Conservation (phyloP, 1,140 invertebrate species). For the Camponotus vicinus region DNA sequence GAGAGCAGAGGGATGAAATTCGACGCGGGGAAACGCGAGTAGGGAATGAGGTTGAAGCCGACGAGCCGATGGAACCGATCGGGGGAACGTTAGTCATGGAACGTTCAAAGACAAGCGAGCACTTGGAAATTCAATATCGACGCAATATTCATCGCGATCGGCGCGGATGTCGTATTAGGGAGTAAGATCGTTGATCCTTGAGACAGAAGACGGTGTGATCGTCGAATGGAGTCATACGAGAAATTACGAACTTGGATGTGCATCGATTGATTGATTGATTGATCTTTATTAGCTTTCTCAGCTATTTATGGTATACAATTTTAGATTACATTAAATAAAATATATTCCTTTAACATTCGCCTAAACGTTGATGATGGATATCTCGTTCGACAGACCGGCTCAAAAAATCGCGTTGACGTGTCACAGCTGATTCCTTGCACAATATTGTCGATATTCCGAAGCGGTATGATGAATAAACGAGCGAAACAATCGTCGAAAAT, state of each 20-base stretch:
- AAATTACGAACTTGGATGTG: not conserved
- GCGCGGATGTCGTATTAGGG: constrained; percentile 35
- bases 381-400: too few species aligned
- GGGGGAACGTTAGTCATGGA: constrained; percentile 7
- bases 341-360: too few species aligned
- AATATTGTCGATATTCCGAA: not conserved
- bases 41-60: constrained; percentile 44
- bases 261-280: too few species aligned
- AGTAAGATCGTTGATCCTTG: not conserved
- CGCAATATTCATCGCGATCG: constrained; percentile 44
- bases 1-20: constrained; percentile 54
- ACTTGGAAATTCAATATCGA: constrained; percentile 55
- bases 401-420: too few species aligned
- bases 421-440: too few species aligned
- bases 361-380: too few species aligned
- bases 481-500: constrained; percentile 13
- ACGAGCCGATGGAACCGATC: not conserved
- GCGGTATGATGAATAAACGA: not conserved
- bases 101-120: constrained; percentile 36
- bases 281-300: too few species aligned
- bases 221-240: constrained; percentile 6
- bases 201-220: not conserved
- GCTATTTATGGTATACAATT: too few species aligned
- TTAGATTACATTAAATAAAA: too few species aligned
- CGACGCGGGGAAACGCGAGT: constrained; percentile 52